phyloP scores from a whole-genome alignment of 2,113 vertebrate genomes.

The Machaerirhynchus nigripectus region DNA sequence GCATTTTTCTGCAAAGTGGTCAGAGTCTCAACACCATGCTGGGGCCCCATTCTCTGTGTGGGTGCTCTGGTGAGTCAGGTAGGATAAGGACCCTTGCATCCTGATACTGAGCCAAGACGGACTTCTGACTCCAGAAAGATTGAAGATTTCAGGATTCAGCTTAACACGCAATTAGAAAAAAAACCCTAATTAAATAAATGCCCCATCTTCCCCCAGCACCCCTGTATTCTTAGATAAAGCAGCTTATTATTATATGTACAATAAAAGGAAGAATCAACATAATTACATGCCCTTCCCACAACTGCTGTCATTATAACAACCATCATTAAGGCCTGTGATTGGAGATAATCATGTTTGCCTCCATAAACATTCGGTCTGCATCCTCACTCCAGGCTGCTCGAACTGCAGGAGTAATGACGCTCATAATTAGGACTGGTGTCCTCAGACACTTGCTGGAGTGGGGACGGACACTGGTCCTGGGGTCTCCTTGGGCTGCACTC shows the following conservation, averaged over 20 bases:
- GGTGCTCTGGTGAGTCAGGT: not conserved
- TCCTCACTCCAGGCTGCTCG: not conserved
- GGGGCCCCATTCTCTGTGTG: not conserved
- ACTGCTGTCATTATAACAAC: constrained; percentile 57
- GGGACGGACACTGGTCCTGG: not conserved
- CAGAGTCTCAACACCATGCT: not conserved
- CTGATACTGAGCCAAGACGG: not conserved
- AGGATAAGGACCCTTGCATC: not conserved
- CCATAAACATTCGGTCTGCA: constrained; percentile 41
- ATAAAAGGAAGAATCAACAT: constrained; percentile 66
- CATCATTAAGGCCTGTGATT: constrained; percentile 63
- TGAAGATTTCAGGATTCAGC: not conserved
- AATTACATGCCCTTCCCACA: constrained; percentile 62
- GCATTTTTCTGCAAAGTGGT: constrained; percentile 43
- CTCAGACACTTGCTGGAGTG: not conserved
- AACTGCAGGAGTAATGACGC: not conserved
- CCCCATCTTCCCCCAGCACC: not conserved
- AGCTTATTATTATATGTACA: constrained; percentile 51
- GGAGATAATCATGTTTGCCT: constrained; percentile 66
- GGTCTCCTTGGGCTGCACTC: not conserved
- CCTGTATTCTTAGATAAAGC: constrained; percentile 28
- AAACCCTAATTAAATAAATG: constrained; percentile 40
- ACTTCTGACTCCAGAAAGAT: not conserved
- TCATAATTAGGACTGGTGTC: not conserved
- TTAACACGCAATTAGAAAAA: not conserved